phyloP scores from a whole-genome alignment of 2,888 invertebrate species.

The Cheiracanthium punctorium region DNA sequence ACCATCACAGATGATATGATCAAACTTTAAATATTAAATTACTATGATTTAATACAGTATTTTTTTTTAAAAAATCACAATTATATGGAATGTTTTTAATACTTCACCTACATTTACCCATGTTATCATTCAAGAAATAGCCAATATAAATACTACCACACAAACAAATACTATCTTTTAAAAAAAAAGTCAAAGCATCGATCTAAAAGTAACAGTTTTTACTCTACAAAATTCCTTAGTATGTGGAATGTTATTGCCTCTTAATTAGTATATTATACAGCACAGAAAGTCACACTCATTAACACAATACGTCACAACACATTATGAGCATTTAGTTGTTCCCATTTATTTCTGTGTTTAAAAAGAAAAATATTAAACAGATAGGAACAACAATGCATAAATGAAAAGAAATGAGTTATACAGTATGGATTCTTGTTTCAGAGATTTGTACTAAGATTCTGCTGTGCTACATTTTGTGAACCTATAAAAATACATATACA shows the following conservation, averaged over 20 bases:
- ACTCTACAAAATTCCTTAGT: not conserved
- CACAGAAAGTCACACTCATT: not conserved
- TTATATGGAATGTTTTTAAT: conserved; percentile 40
- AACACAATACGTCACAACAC: conserved; percentile 6
- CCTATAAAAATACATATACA: not conserved
- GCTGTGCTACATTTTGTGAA: not conserved
- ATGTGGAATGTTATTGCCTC: conserved; percentile 6
- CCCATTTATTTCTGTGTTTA: not conserved
- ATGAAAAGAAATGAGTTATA: too few relatives aligned
- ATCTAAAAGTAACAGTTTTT: not conserved
- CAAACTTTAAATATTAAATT: conserved; percentile 49
- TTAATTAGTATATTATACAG: not conserved
- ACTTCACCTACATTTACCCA: not conserved
- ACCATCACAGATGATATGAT: conserved; percentile 49
- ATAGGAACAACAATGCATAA: too few relatives aligned
- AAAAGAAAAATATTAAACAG: not conserved
- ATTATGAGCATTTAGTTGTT: not conserved
- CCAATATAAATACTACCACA: not conserved
- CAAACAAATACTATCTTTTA: not conserved
- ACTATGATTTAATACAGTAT: conserved; percentile 12
- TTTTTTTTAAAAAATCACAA: conserved; percentile 33
- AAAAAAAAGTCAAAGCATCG: not conserved
- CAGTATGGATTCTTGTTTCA: not conserved
- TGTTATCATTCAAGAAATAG: not conserved
- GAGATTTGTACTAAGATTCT: not conserved